phyloP scores from a whole-genome alignment of 1,140 invertebrate genomes.

The Mesaphorura yosii region DNA sequence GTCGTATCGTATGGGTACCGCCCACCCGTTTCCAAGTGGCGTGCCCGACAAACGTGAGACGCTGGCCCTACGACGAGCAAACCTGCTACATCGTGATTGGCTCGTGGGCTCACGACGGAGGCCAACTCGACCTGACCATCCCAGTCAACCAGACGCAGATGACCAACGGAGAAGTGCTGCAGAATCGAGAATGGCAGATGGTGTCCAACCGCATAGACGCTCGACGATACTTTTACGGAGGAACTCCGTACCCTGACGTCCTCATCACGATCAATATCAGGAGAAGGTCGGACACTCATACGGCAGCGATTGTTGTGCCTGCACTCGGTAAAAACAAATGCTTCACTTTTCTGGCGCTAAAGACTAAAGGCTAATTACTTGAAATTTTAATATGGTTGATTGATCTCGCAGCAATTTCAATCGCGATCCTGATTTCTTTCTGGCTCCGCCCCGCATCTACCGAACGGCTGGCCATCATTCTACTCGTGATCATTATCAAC shows the following conservation, averaged over 20 bases:
- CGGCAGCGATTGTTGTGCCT: conserved; percentile 24
- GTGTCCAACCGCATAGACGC: conserved; percentile 1
- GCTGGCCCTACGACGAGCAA: conserved; percentile 32
- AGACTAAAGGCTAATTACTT: background rate
- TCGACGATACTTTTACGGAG: background rate
- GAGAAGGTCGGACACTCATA: conserved; percentile 17
- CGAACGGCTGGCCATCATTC: conserved; percentile 17
- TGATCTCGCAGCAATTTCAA: conserved; percentile 21
- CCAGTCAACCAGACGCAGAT: conserved; percentile 22
- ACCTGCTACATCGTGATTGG: conserved; percentile 27
- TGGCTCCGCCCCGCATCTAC: conserved; percentile 24
- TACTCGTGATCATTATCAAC: conserved; percentile 21
- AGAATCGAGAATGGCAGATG: conserved; percentile 26
- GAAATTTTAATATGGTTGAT: background rate
- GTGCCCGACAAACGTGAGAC: conserved; percentile 21
- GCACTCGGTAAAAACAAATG: conserved; percentile 19
- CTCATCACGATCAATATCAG: conserved; percentile 9
- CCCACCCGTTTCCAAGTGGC: conserved; percentile 29
- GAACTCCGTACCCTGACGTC: conserved; percentile 21
- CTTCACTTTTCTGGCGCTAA: background rate
- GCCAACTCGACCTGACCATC: conserved; percentile 16
- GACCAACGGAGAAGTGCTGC: conserved; percentile 5
- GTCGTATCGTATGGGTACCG: conserved; percentile 26
- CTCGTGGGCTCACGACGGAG: conserved; percentile 31
- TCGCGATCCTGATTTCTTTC: conserved; percentile 20